Base-by-base conservation (phyloP, 2,113 vertebrate genomes). In the Sapayoa aenigma region DNA sequence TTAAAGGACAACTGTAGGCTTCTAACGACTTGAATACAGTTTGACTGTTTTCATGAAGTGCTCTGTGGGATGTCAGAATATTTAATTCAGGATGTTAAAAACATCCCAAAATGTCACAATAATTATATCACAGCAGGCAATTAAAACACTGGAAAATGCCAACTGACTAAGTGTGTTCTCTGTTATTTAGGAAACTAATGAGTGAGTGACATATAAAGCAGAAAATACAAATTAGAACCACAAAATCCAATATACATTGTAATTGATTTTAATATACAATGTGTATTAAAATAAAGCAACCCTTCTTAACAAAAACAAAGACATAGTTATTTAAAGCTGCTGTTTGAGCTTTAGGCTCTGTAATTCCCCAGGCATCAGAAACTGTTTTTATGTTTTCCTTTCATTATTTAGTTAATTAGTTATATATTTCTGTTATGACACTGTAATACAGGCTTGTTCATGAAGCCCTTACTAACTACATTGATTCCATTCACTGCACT, bases 91-190 rank as follows among this genome's bases (percentile, higher is more conserved):
- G 98, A 98, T 98, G 98, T 98, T 98, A 98, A 98, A 98, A 98
- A 98, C 98, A 98, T 98, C 98, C 98, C 98, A 98, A 98, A 98
- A 98, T 98, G 98, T 98, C 98, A 98, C 97, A 98, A 98, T 98
- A 98, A 98, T 98, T 98, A 98, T 98, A 98, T 98, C 98, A 98
- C 98, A 98, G 98, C 98, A 98, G 98, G 98, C 98, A 98, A 98
- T 98, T 98, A 98, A 98, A 98, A 98, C 97, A 98, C 96, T 98
- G 98, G 98, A 98, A 98, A 98, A 98, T 98, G 98, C 98, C 98
- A 98, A 98, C 98, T 98, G 98, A 98, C 98, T 98, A 98, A 98
- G 97, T 98, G 97, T 97, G 97, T 98, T 98, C 98, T 97, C 98
- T 98, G 97, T 98, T 98, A 98, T 98, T 98, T 98, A 98, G 97